Percentiles rank a stretch among this genome's conserved stretches.
phyloP scores from a whole-genome alignment of 1,140 invertebrate species.

The Diprion similis region DNA sequence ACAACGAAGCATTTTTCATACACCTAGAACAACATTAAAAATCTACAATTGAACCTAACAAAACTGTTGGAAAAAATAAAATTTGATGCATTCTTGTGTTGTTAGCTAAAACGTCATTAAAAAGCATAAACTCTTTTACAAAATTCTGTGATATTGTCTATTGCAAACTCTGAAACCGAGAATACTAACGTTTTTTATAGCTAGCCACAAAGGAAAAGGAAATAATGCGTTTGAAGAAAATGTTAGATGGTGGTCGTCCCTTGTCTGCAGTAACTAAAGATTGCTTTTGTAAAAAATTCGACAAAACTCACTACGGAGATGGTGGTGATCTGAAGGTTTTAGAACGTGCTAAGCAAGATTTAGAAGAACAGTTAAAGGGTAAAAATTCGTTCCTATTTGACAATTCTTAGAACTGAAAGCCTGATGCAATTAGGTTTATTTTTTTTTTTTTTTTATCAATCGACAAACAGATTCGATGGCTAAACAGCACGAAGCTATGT shows the following conservation, averaged over 20 bases:
- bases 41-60: too few relatives aligned
- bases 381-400: constrained; percentile 11
- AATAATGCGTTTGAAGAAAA: constrained; percentile 67
- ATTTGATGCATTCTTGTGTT: too few relatives aligned
- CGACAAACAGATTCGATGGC: constrained; percentile 60
- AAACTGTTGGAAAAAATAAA: too few relatives aligned
- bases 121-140: too few relatives aligned
- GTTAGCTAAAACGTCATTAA: too few relatives aligned
- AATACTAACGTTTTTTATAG: constrained; percentile 30
- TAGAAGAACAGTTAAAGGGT: constrained; percentile 68
- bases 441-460: constrained; percentile 25
- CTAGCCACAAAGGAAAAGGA: constrained; percentile 64
- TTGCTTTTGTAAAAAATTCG: constrained; percentile 62
- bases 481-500: constrained; percentile 78
- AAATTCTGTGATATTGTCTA: too few relatives aligned
- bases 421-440: constrained; percentile 13
- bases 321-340: constrained; percentile 62
- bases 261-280: constrained; percentile 64
- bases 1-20: too few relatives aligned
- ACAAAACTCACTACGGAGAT: constrained; percentile 46
- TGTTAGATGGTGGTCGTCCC: constrained; percentile 70
- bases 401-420: constrained; percentile 5
- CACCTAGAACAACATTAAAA: too few relatives aligned
- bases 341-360: constrained; percentile 61
- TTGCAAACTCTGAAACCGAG: too few relatives aligned